These are phyloP conservation scores for Dysmachus trigonus DNA, from an alignment of 2,888 invertebrate genomes.

Conservation along the genomic window DNA sequence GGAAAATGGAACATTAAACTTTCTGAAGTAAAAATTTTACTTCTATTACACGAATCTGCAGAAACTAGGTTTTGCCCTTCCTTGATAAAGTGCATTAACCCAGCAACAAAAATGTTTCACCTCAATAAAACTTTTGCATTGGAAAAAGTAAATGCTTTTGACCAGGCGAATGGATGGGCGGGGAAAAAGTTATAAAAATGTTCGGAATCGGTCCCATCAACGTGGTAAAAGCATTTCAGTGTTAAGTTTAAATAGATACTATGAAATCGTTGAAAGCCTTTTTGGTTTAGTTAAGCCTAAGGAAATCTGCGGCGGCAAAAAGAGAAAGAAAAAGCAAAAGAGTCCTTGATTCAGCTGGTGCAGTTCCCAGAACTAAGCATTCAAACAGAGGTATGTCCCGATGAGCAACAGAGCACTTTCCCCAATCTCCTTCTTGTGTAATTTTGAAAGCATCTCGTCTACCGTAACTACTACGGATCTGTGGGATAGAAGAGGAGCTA, in stretches of 20 bases:
- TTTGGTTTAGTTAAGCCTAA: conserved; percentile 38
- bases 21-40: not conserved
- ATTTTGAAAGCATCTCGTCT: conserved; percentile 33
- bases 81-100: conserved; percentile 2
- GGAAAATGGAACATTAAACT: not conserved
- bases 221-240: conserved; percentile 37
- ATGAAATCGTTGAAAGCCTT: conserved; percentile 32
- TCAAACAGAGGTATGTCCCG: not conserved
- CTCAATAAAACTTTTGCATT: conserved; percentile 35
- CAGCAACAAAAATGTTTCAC: not conserved
- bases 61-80: not conserved
- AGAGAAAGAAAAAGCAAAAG: not conserved
- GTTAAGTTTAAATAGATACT: conserved; percentile 39
- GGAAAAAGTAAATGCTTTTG: conserved; percentile 18
- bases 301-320: conserved; percentile 17
- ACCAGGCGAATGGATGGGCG: not conserved
- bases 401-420: conserved; percentile 21
- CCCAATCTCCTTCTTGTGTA: conserved; percentile 18
- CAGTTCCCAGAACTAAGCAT: not conserved
- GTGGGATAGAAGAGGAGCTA: not conserved
- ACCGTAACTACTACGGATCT: not conserved
- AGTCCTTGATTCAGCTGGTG: conserved; percentile 6
- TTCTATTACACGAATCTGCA: not conserved
- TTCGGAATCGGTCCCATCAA: conserved; percentile 10
- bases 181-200: conserved; percentile 24